phyloP scores from a whole-genome alignment of 2,888 invertebrate species.

The Oconnorella tubifera region DNA sequence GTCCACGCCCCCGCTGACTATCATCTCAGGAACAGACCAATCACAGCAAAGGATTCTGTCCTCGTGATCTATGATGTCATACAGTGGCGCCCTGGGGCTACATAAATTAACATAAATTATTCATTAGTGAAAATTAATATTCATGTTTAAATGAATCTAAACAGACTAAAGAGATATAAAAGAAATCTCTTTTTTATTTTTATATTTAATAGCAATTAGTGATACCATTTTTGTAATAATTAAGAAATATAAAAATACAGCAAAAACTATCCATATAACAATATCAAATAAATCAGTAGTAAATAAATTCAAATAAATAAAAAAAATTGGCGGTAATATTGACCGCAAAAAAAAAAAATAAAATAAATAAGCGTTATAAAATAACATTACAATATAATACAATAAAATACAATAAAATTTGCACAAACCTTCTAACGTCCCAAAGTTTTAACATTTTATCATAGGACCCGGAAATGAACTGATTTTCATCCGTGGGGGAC shows the following conservation, averaged over 20 bases:
- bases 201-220: too few relatives aligned
- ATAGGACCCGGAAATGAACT: slow-evolving; percentile 89
- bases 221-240: too few relatives aligned
- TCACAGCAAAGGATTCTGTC: slow-evolving; percentile 81
- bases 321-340: slow-evolving; percentile 6
- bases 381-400: neutral
- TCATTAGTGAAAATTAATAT: neutral
- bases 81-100: slow-evolving; percentile 85
- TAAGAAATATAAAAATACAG: too few relatives aligned
- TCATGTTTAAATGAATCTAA: too few relatives aligned
- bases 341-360: too few relatives aligned
- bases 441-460: slow-evolving; percentile 88
- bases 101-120: neutral
- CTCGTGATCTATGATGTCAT: slow-evolving; percentile 86
- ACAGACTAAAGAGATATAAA: too few relatives aligned
- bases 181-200: too few relatives aligned
- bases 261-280: neutral
- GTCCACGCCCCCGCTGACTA: slow-evolving; percentile 89
- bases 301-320: neutral
- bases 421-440: slow-evolving; percentile 90
- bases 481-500: slow-evolving; percentile 75
- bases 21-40: slow-evolving; percentile 81
- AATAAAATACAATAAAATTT: neutral
- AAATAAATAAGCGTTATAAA: neutral
- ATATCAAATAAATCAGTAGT: neutral